Evolutionary conservation across 2,797 vertebrate species (phyloP).

Genomic region (Philypnodon macrostomus): DNA sequence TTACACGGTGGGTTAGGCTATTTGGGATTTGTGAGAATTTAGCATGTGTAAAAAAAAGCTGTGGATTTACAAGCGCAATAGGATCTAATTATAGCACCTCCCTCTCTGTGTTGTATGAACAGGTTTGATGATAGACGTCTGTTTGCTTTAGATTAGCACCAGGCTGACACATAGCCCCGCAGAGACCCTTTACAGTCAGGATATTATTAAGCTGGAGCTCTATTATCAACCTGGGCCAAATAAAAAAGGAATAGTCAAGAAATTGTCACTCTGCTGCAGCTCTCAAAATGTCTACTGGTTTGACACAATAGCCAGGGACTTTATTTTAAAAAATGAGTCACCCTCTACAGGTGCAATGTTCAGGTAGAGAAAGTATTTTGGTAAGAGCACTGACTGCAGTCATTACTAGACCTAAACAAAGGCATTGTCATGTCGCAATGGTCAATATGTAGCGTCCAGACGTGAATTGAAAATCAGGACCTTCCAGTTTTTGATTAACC

Average conservation of each 20-base stretch:
- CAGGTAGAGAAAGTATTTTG: no score
- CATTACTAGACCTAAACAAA: no score
- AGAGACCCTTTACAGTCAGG: background rate
- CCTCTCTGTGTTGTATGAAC: slow-evolving; percentile 47
- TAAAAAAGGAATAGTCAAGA: background rate
- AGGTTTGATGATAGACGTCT: slow-evolving; percentile 36
- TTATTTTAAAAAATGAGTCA: no score
- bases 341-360: no score
- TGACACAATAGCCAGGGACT: no score
- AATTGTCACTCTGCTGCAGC: background rate
- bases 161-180: slow-evolving; percentile 12
- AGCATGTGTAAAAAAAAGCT: slow-evolving; percentile 1
- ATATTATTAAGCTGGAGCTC: background rate
- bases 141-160: slow-evolving; percentile 30
- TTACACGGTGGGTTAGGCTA: slow-evolving; percentile 1
- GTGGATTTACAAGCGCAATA: slow-evolving; percentile 24
- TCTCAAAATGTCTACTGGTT: no score
- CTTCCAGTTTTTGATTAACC: no score
- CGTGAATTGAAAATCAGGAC: no score
- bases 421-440: no score
- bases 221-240: background rate
- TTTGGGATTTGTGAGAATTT: slow-evolving; percentile 17
- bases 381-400: no score
- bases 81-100: slow-evolving; percentile 41
- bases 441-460: no score